Conservation (phyloP, 2,797 vertebrate species). For the Macrochelys suwanniensis region DNA sequence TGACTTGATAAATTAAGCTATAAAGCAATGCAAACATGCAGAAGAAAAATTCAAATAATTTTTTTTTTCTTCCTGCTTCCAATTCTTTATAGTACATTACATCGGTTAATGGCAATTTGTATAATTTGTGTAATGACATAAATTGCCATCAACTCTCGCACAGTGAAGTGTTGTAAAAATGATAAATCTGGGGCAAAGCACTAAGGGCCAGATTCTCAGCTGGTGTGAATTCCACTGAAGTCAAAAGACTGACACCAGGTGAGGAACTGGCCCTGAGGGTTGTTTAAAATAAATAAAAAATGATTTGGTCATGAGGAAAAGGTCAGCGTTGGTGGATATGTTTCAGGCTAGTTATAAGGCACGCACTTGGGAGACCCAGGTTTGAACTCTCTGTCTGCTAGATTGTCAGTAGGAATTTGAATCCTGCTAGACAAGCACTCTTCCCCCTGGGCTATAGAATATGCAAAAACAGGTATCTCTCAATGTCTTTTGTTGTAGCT, state of each 20-base stretch:
- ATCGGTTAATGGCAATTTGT: constrained; percentile 84
- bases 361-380: background rate
- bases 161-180: constrained; percentile 77
- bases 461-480: background rate
- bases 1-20: constrained; percentile 78
- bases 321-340: background rate
- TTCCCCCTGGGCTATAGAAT: background rate
- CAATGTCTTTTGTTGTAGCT: no score
- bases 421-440: background rate
- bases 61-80: constrained; percentile 78
- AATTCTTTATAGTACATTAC: constrained; percentile 85
- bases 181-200: constrained; percentile 77
- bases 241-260: background rate
- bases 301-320: background rate
- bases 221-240: constrained; percentile 31
- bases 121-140: constrained; percentile 85
- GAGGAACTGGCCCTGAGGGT: background rate
- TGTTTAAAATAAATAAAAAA: background rate
- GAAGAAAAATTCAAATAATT: constrained; percentile 80
- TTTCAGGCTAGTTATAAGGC: background rate
- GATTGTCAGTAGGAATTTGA: background rate
- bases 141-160: constrained; percentile 80
- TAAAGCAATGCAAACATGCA: constrained; percentile 79
- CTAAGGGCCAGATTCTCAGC: constrained; percentile 17
- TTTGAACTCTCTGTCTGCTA: background rate